Conservation (phyloP, 2,797 vertebrate species). For the Ctenochaetus hawaiiensis region DNA sequence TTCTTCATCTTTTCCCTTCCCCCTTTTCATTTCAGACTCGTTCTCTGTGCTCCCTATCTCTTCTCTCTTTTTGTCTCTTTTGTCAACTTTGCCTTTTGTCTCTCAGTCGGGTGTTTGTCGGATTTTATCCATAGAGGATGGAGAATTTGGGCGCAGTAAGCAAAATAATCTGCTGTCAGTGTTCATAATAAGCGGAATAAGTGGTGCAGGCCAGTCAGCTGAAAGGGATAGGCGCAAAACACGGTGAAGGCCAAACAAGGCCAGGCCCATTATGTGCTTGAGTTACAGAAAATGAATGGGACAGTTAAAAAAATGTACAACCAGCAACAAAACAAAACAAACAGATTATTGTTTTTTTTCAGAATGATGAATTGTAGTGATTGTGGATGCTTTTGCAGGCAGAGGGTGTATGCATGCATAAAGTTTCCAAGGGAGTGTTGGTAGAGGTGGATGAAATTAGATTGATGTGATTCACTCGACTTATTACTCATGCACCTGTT, state of each 20-base stretch:
- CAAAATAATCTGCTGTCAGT: constrained; percentile 72
- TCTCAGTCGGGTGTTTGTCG: constrained; percentile 40
- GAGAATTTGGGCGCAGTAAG: constrained; percentile 68
- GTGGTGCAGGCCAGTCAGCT: constrained; percentile 59
- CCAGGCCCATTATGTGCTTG: constrained; percentile 35
- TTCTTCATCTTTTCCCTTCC: constrained; percentile 35
- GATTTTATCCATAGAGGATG: constrained; percentile 49
- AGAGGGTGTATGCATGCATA: neutral
- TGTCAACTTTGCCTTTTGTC: constrained; percentile 60
- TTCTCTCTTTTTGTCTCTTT: constrained; percentile 68
- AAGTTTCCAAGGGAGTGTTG: constrained; percentile 6
- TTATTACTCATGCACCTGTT: constrained; percentile 70
- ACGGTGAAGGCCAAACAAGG: constrained; percentile 42
- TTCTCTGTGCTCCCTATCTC: constrained; percentile 54
- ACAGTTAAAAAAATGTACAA: constrained; percentile 1
- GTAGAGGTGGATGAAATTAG: constrained; percentile 7
- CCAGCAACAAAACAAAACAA: constrained; percentile 5
- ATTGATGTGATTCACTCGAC: constrained; percentile 15
- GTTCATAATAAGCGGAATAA: constrained; percentile 71
- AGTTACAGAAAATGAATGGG: constrained; percentile 44
- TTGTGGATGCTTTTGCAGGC: neutral
- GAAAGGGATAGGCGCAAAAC: constrained; percentile 59
- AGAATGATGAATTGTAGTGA: constrained; percentile 4
- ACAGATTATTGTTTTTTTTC: constrained; percentile 1
- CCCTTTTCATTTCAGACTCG: constrained; percentile 45